Evolutionary conservation across 1,140 invertebrate species (phyloP), one percentile per base, ranked within the genome.

Genomic region (Acromyrmex charruanus): DNA sequence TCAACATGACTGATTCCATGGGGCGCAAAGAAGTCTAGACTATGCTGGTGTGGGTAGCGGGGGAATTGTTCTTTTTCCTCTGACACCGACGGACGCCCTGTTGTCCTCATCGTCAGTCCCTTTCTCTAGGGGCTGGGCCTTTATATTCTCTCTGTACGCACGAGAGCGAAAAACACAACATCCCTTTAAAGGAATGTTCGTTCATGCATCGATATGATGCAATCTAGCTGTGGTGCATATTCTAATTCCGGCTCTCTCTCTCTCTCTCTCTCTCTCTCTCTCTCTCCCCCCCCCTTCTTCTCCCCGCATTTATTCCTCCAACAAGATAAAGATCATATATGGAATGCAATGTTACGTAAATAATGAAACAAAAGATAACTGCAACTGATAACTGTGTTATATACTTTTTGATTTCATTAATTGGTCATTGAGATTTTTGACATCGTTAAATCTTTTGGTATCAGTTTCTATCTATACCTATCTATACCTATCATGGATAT

Each of bases 51-150:
- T 68, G 59, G 55, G 25, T 71, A 49, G 49, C 35, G 49, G 51
- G 49, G 51, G 58, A 82, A 66, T 82, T 81, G 55, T 88, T 69
- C 61, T 74, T 88, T 88, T 74, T 77, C 69, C 25, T 35, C 10
- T 2, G 9, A 44, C 16, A 3, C 5, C 16, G 1, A 2, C 39
- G 2, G 1, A 2, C 51, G 1, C 66, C 18, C 35, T 55, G 14
- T 18, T 39, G 0, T 59, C 18, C 58, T n/a, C 65, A 28, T 51
- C 44, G 49, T 55, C 77, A n/a, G 51, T 18, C 18, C 28, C 66
- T 10, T 51, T 18, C 4, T 1, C 25, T n/a, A 5, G 2, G 28
- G 9, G 12, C 51, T 49, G n/a, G 49, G 16, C 14, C 25, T 9
- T 18, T 39, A 63, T 82, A 7, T 59, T 86, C 51, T 74, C 10